Evolutionary conservation across 2,797 vertebrate species (phyloP).

Genomic region (Acanthiza pusilla): DNA sequence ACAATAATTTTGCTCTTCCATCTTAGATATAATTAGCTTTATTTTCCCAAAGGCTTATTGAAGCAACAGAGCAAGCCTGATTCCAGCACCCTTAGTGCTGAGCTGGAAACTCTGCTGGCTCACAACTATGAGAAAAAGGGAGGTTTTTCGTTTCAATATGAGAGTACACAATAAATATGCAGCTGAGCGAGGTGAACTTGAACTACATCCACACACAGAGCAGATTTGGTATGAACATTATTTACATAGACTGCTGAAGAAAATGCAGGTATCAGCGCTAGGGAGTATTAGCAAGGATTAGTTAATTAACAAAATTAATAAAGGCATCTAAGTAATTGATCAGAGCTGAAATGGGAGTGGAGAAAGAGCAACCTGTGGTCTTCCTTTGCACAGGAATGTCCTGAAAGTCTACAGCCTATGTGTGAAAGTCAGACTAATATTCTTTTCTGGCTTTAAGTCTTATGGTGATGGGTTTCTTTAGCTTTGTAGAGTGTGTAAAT

Average conservation of each 20-base stretch:
- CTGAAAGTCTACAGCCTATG: not conserved
- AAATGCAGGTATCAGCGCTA: not conserved
- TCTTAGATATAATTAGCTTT: not conserved
- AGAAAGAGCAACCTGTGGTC: not conserved
- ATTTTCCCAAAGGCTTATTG: not conserved
- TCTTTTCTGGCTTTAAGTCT: not conserved
- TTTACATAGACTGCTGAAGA: not conserved
- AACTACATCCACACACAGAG: not conserved
- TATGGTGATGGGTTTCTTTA: not conserved
- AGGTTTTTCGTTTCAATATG: not conserved
- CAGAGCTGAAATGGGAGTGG: not conserved
- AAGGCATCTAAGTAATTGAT: not conserved
- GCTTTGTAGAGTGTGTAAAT: not conserved
- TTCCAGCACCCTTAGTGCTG: not conserved
- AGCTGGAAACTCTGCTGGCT: not conserved
- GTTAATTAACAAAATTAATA: not conserved
- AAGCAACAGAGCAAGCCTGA: not conserved
- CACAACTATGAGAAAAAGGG: not conserved
- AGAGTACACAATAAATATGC: not conserved
- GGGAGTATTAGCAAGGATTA: not conserved
- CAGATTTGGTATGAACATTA: not conserved
- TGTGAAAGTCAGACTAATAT: not conserved
- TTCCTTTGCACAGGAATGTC: not conserved
- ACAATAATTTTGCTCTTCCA: not conserved
- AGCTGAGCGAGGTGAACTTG: not conserved